Conservation (phyloP, 92 coral and sea anemone genomes). For the Pocillopora grandis region DNA sequence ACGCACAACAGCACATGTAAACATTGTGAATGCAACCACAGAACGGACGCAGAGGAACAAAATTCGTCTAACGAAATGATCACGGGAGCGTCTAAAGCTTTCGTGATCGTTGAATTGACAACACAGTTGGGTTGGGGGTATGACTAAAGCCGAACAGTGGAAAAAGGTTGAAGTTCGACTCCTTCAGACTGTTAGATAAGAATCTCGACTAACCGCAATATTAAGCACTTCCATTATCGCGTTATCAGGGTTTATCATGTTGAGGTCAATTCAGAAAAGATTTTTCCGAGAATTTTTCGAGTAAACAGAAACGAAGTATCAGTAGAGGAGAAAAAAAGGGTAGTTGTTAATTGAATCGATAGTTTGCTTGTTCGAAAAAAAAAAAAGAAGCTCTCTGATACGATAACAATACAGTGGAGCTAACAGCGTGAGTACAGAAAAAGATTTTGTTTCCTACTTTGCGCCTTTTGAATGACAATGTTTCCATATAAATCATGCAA, state of each 20-base stretch:
- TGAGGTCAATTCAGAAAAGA: not conserved
- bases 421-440: not conserved
- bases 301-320: not conserved
- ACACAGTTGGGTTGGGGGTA: not conserved
- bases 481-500: constrained; percentile 22
- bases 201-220: constrained; percentile 24
- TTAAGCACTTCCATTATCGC: constrained; percentile 24
- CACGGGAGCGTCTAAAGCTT: not conserved
- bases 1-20: constrained; percentile 24
- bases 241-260: not conserved
- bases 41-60: constrained; percentile 22
- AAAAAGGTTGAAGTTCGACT: no score
- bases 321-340: not conserved
- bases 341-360: not conserved
- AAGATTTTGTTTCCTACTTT: not conserved
- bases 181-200: not conserved
- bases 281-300: constrained; percentile 9
- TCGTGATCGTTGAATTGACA: not conserved
- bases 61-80: constrained; percentile 18
- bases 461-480: constrained; percentile 29
- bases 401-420: not conserved
- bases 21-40: constrained; percentile 22
- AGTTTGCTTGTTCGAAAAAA: no score
- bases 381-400: not conserved
- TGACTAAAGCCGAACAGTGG: not conserved